phyloP scores from a whole-genome alignment of 1,140 invertebrate species.

The Stratiolaelaps scimitus region DNA sequence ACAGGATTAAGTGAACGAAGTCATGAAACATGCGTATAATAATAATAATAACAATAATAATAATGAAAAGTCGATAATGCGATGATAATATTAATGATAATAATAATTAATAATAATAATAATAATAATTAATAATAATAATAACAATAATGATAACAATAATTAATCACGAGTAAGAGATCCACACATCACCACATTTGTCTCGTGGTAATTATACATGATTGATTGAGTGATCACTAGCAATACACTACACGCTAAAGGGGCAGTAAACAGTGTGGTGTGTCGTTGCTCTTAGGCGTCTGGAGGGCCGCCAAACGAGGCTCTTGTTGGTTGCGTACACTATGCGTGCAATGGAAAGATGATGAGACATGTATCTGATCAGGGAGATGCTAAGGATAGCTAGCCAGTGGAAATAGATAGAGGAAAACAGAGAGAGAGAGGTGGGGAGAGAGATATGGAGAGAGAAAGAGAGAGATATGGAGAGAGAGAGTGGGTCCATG shows the following conservation, averaged over 20 bases:
- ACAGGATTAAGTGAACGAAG: too few relatives aligned
- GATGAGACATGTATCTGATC: background rate
- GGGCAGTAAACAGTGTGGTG: background rate
- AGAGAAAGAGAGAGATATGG: background rate
- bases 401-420: background rate
- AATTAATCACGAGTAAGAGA: too few relatives aligned
- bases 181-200: background rate
- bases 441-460: background rate
- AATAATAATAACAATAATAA: too few relatives aligned
- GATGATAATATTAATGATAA: too few relatives aligned
- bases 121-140: background rate
- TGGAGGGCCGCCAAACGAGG: constrained; percentile 25
- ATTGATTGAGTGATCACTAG: background rate
- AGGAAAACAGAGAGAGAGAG: background rate
- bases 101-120: background rate
- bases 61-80: too few relatives aligned
- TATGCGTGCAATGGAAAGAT: background rate
- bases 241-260: constrained; percentile 5
- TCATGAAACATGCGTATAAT: too few relatives aligned
- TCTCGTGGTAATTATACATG: background rate
- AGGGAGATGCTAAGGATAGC: background rate
- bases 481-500: background rate
- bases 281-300: constrained; percentile 14
- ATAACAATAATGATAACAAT: background rate
- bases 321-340: constrained; percentile 26